Evolutionary conservation across 2,797 vertebrate genomes (phyloP), one percentile per base, ranked within the genome.

Genomic region (Microchirus variegatus): DNA sequence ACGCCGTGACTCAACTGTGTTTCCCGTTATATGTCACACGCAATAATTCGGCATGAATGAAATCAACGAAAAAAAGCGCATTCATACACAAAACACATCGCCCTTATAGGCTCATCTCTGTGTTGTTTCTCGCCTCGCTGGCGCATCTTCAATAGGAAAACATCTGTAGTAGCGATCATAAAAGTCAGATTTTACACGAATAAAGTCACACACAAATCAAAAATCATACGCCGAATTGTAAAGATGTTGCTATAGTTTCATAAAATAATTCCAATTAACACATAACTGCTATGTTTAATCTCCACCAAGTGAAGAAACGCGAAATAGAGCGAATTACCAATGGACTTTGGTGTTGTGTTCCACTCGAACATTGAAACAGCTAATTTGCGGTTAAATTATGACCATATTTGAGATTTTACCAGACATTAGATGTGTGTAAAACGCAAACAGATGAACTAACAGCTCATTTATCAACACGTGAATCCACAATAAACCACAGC

Each of bases 241-340:
- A 4, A 16, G 0, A 0, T 0, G 1, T 0, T 12, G 15, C 1
- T 9, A 8, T 0, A 16, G 1, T n/a, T 48, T 5, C 0, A 56
- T 1, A 8, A 11, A 1, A 10, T 1, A 0, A 3, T 19, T 0
- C 15, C 9, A 14, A 22, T 1, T 22, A 0, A 2, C 0, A 2
- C 26, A 35, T 6, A 56, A 12, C 0, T 1, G 0, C 1, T 1
- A 0, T 3, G 0, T 3, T 4, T 2, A 8, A 22, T 8, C 0
- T 0, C 0, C 1, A 18, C 1, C 10, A 16, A 1, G 0, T 9
- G 10, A 0, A 1, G 3, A 41, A 58, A 66, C 0, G 0, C 52
- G 5, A 50, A 71, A 66, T 38, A 17, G 0, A 7, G 0, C 0
- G 9, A n/a, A 52, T 2, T 60, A 1, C 18, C 0, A 60, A 3